These are phyloP conservation scores for Panagrolaimus sp. DNA, from an alignment of 1,140 invertebrate genomes.

Conservation along the genomic window DNA sequence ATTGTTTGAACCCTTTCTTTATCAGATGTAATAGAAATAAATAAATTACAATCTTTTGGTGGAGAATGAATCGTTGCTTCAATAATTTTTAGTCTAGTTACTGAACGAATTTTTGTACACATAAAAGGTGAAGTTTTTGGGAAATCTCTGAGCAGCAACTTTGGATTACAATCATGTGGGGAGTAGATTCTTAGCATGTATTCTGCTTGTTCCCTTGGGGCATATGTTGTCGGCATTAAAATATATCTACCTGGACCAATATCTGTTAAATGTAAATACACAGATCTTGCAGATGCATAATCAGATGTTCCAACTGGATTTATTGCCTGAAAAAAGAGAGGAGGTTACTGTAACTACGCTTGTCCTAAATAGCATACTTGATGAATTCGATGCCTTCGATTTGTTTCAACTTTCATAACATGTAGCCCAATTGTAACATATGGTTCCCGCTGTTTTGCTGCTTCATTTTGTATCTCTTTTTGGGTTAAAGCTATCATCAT, in stretches of 20 bases:
- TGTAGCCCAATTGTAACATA: slow-evolving; percentile 57
- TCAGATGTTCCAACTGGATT: slow-evolving; percentile 45
- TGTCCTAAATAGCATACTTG: slow-evolving; percentile 29
- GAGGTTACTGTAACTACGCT: neutral
- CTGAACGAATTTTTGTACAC: slow-evolving; percentile 18
- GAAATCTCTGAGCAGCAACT: slow-evolving; percentile 28
- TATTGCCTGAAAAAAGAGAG: slow-evolving; percentile 42
- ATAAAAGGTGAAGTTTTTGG: slow-evolving; percentile 18
- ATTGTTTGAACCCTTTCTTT: slow-evolving; percentile 16
- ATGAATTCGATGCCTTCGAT: slow-evolving; percentile 49
- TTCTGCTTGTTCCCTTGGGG: slow-evolving; percentile 49
- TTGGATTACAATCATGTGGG: slow-evolving; percentile 30
- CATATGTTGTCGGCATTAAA: slow-evolving; percentile 52
- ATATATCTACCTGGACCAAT: slow-evolving; percentile 45
- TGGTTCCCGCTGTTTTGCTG: slow-evolving; percentile 47
- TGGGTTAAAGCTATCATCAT: slow-evolving; percentile 55
- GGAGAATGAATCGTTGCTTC: neutral
- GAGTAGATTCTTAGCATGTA: slow-evolving; percentile 53
- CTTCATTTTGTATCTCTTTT: slow-evolving; percentile 26
- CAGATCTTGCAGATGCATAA: slow-evolving; percentile 42
- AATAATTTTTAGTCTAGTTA: slow-evolving; percentile 20
- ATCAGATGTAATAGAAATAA: slow-evolving; percentile 11
- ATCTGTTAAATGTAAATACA: slow-evolving; percentile 42
- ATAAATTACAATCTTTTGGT: slow-evolving; percentile 13
- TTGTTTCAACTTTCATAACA: slow-evolving; percentile 54